Conservation (phyloP, 2,888 invertebrate species). For the Ernsta delagoae region DNA sequence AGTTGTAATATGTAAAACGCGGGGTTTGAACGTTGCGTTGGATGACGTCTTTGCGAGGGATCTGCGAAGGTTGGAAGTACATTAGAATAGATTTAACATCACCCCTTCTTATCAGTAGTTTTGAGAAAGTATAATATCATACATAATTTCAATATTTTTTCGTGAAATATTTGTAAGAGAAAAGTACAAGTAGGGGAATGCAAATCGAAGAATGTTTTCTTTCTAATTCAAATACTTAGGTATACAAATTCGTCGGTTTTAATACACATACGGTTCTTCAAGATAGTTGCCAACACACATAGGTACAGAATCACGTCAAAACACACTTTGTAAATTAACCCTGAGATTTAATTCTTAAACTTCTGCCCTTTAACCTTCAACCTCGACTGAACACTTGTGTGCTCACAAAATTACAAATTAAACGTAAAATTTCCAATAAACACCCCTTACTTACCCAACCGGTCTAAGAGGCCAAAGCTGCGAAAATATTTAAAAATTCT, state of each 20-base stretch:
- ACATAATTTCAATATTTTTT: too few species aligned
- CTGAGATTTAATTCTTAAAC: constrained; percentile 54
- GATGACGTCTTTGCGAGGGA: constrained; percentile 17
- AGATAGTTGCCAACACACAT: too few species aligned
- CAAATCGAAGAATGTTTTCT: too few species aligned
- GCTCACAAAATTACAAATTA: constrained; percentile 75
- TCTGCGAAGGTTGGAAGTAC: constrained; percentile 20
- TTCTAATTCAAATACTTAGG: too few species aligned
- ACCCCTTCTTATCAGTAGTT: constrained; percentile 24
- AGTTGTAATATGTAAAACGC: constrained; percentile 16
- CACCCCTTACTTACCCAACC: constrained; percentile 59
- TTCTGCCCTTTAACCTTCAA: constrained; percentile 68
- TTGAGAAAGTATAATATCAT: neutral
- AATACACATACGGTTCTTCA: too few species aligned
- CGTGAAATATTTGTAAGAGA: too few species aligned
- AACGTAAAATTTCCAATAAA: constrained; percentile 80
- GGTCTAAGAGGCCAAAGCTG: constrained; percentile 71
- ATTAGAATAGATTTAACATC: constrained; percentile 24
- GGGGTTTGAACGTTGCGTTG: constrained; percentile 5
- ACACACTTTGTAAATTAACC: constrained; percentile 56
- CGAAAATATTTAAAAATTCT: constrained; percentile 74
- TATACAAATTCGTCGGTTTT: too few species aligned
- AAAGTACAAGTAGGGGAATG: neutral
- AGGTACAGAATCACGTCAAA: too few species aligned
- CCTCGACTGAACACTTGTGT: constrained; percentile 70